phyloP scores from a whole-genome alignment of 2,888 invertebrate species.

The Drosophila heteroneura region DNA sequence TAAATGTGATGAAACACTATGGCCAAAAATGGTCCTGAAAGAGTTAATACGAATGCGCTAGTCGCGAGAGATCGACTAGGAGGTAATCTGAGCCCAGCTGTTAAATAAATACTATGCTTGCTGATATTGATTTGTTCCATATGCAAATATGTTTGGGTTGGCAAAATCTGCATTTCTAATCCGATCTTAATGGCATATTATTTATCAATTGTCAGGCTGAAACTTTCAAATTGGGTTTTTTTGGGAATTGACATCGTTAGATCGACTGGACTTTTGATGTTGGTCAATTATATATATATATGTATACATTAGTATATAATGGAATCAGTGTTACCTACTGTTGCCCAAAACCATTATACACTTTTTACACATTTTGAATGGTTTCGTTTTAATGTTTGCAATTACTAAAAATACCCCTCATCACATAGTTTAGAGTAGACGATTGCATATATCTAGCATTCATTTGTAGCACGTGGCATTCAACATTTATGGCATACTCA shows the following conservation, averaged over 20 bases:
- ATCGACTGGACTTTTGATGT: not conserved
- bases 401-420: not conserved
- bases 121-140: not conserved
- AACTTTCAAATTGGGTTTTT: not conserved
- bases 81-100: not conserved
- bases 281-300: not conserved
- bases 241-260: not conserved
- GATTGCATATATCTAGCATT: not conserved
- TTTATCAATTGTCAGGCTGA: not conserved
- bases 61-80: not conserved
- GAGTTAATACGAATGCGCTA: not conserved
- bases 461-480: slow-evolving; percentile 28
- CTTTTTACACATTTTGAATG: not conserved
- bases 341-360: not conserved
- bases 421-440: not conserved
- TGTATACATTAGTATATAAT: not conserved
- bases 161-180: too few species aligned
- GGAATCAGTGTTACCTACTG: not conserved
- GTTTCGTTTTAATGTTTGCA: not conserved
- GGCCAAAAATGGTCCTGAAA: not conserved
- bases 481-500: slow-evolving; percentile 7
- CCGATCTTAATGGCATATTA: not conserved
- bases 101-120: not conserved
- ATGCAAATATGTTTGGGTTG: not conserved
- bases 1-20: not conserved